Base-by-base conservation (phyloP, 2,797 vertebrate species). In the Rhinoraja longicauda region DNA sequence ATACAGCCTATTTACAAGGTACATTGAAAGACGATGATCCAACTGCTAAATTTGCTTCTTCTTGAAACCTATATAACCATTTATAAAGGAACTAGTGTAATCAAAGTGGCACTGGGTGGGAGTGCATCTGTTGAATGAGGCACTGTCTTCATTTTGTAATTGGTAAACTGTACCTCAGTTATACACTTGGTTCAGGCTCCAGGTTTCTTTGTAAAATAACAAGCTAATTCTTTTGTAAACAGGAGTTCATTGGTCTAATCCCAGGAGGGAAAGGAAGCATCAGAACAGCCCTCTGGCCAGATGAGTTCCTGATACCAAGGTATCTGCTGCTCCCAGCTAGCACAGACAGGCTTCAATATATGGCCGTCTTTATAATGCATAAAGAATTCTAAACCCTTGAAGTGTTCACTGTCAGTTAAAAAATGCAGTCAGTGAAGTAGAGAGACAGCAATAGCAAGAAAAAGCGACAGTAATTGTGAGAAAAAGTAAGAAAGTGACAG, bases 131-230 rank as follows among this genome's bases (percentile, higher is more conserved):
- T 88, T 88, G 62, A 88, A 67, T 36, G 17, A 67, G 62, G 62
- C 62, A 88, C 84, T 64, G 84, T 62, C 62, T 9, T n/a, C 32
- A 67, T 19, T 67, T 59, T 19, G 7, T 10, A 36, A 88, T 88
- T 32, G 36, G 36, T 36, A 88, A 88, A 88, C 62, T 67, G 62
- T 88, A 67, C 62, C 62, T 88, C 62, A 67, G 17, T 67, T 67
- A 36, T 32, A 88, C 7, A 36, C 62, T 88, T 62, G 9, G n/a
- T 64, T 88, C 59, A 64, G 29, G n/a, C 26, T 59, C 26, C 9
- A 82, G 79, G 21, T 24, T 86, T 86, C 59, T 32, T 88, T 88
- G 84, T n/a, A 88, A 32, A 88, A 67, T 88, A 64, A n/a, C n/a
- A 86, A 62, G 10, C 81, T 59, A 59, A 59, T 84, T 86, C 12